Evolutionary conservation across 1,140 invertebrate genomes (phyloP), one percentile per base, ranked within the genome.

Genomic region (Magallana angulata): DNA sequence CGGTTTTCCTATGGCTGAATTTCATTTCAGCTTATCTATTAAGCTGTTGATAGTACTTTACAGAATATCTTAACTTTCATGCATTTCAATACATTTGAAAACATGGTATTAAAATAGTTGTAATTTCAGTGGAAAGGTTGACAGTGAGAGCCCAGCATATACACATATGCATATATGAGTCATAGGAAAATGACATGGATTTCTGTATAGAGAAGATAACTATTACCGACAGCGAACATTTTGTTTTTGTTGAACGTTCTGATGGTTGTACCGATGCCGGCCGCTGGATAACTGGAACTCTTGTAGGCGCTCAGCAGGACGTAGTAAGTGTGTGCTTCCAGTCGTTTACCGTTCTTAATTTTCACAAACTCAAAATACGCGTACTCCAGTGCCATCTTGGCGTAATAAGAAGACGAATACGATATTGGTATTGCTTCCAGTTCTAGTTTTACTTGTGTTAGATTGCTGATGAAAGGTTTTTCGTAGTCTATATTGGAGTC

Each of bases 361-460:
- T 76, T 76, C 68, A 76, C 68, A 76, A 76, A 76, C 24, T 76
- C 68, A 12, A 30, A 76, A 24, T 76, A 76, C 36, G 68, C 68
- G 30, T 76, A 76, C 11, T 76, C 68, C 0, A 76, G 68, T 76
- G 68, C 68, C 24, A 30, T 76, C 12, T 76, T 76, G 36, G 68
- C 24, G 36, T 30, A 30, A 76, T 76, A 11, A 30, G 30, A 76
- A 4, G 30, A 30, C 5, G 24, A 36, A 76, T 48, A 76, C 68
- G 68, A 76, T 48, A 0, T 36, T 76, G 18, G 8, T 36, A 76
- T 76, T 12, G 18, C 0, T 30, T 76, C 68, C 12, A 76, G 11
- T 24, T 76, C 68, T 11, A 76, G 9, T 76, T 36, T 76, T 12
- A 76, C 68, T 24, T 76, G 68, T 4, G 68, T 76, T 76, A 76